Evolutionary conservation across 2,888 invertebrate genomes (phyloP).

Genomic region (Mythimna vitellina): DNA sequence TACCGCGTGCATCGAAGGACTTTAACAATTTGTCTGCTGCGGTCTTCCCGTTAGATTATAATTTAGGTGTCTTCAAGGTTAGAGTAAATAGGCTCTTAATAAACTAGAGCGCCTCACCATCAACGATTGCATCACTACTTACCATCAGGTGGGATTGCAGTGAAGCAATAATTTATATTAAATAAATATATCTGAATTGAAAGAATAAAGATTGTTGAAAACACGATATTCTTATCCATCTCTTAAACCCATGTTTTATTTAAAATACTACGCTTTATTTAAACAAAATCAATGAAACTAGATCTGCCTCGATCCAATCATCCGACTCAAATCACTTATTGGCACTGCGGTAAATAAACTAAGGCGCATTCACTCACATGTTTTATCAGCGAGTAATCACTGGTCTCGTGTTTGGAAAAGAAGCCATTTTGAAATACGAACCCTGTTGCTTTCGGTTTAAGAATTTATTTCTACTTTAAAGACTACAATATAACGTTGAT

Average conservation of each 20-base stretch:
- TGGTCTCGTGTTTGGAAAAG: conserved; percentile 16
- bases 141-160: too few relatives aligned
- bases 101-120: too few relatives aligned
- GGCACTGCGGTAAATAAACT: conserved; percentile 53
- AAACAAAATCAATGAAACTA: conserved; percentile 20
- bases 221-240: background rate
- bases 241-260: background rate
- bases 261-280: conserved; percentile 3
- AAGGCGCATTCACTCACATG: conserved; percentile 29
- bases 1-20: too few relatives aligned
- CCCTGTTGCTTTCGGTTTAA: background rate
- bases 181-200: too few relatives aligned
- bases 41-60: too few relatives aligned
- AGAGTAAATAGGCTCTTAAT: too few relatives aligned
- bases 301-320: conserved; percentile 61
- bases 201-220: background rate
- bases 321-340: conserved; percentile 67
- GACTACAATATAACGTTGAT: too few relatives aligned
- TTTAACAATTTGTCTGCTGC: too few relatives aligned
- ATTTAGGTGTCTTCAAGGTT: too few relatives aligned
- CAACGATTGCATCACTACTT: too few relatives aligned
- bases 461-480: too few relatives aligned
- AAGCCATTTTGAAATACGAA: conserved; percentile 39
- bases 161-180: too few relatives aligned
- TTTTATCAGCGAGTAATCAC: conserved; percentile 40